Percentiles rank a stretch among this genome's conserved stretches.
phyloP scores from a whole-genome alignment of 1,140 invertebrate species.

The Leptopilina boulardi region DNA sequence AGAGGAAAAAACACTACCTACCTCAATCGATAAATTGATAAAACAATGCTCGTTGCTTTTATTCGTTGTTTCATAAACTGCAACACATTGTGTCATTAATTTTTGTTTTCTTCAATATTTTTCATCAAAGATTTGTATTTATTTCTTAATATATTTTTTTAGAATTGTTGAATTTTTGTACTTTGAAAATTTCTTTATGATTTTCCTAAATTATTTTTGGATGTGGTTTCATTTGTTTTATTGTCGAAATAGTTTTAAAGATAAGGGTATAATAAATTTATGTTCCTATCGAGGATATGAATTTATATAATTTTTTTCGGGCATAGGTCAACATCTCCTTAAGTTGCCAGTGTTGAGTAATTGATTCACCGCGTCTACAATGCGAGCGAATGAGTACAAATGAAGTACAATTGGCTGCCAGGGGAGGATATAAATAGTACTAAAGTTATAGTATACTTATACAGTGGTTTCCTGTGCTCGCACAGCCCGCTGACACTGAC shows the following conservation, averaged over 20 bases:
- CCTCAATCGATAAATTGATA: conserved; percentile 3
- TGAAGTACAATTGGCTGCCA: conserved; percentile 54
- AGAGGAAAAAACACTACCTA: neutral
- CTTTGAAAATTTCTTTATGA: neutral
- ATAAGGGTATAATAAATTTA: too few relatives aligned
- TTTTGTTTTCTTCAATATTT: too few relatives aligned
- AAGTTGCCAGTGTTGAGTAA: conserved; percentile 31
- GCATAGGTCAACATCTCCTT: neutral
- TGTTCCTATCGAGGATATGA: too few relatives aligned
- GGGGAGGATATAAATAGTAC: conserved; percentile 55
- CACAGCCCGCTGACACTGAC: conserved; percentile 15
- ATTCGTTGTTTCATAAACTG: too few relatives aligned
- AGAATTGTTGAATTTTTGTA: too few relatives aligned
- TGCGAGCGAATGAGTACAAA: conserved; percentile 49
- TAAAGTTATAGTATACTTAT: conserved; percentile 44
- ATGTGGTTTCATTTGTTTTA: too few relatives aligned
- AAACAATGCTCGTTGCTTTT: neutral
- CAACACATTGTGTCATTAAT: too few relatives aligned
- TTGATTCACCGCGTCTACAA: conserved; percentile 43
- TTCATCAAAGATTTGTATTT: too few relatives aligned
- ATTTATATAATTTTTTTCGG: neutral
- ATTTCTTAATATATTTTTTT: too few relatives aligned
- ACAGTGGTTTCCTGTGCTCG: conserved; percentile 47
- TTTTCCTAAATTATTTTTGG: too few relatives aligned
- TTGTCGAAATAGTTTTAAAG: too few relatives aligned